phyloP scores from a whole-genome alignment of 1,140 invertebrate genomes.

The Ericerus pela region DNA sequence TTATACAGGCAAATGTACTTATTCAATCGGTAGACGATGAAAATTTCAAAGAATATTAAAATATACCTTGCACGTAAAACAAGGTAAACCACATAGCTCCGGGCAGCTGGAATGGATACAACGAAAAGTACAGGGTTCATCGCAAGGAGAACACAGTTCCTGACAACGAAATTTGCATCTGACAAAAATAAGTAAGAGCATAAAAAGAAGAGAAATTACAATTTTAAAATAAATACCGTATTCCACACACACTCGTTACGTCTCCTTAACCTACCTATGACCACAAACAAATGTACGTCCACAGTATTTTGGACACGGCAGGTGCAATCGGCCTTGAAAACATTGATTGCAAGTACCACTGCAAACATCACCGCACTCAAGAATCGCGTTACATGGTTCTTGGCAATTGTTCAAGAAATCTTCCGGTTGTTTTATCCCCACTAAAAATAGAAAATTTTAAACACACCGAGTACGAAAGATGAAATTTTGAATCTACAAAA shows the following conservation, averaged over 20 bases:
- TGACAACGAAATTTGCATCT: conserved; percentile 45
- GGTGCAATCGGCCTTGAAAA: conserved; percentile 37
- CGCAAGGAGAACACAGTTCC: conserved; percentile 44
- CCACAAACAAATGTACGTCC: conserved; percentile 35
- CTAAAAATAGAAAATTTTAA: too few species aligned
- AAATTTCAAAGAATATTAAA: not conserved
- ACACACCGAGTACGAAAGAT: too few species aligned
- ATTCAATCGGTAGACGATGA: not conserved
- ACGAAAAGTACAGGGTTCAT: conserved; percentile 36
- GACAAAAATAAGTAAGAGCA: conserved; percentile 23
- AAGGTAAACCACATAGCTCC: conserved; percentile 41
- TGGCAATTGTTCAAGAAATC: conserved; percentile 24
- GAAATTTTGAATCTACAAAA: too few species aligned
- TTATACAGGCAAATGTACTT: too few species aligned
- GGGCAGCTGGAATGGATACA: conserved; percentile 42
- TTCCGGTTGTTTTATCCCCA: conserved; percentile 5
- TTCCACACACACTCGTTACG: not conserved
- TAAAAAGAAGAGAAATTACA: conserved; percentile 21
- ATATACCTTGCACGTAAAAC: conserved; percentile 39
- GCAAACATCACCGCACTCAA: conserved; percentile 33
- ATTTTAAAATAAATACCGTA: not conserved
- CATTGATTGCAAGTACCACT: conserved; percentile 34
- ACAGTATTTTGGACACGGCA: conserved; percentile 35
- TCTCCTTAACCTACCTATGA: conserved; percentile 29
- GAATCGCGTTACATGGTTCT: conserved; percentile 24